Evolutionary conservation across 2,888 invertebrate genomes (phyloP).

Genomic region (Julus scandinavius): DNA sequence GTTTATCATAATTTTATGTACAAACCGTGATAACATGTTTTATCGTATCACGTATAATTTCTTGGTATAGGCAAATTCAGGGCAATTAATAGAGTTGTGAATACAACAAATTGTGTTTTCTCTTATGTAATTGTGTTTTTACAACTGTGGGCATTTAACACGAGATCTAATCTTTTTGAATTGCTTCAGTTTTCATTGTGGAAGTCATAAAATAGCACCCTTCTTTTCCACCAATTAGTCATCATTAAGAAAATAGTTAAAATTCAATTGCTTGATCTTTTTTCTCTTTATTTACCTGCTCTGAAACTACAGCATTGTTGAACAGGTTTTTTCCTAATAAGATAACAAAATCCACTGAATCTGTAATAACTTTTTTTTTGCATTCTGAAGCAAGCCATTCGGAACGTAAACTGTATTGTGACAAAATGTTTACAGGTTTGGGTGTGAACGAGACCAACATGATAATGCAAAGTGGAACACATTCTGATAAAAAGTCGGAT

Average conservation of each 20-base stretch:
- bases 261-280: not conserved
- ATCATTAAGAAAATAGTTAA: not conserved
- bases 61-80: too few relatives aligned
- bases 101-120: not conserved
- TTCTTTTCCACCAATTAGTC: not conserved
- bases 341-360: not conserved
- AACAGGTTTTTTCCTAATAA: not conserved
- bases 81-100: not conserved
- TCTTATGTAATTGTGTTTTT: not conserved
- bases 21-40: not conserved
- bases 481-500: not conserved
- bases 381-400: not conserved
- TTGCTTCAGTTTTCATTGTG: not conserved
- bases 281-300: too few relatives aligned
- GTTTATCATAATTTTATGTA: too few relatives aligned
- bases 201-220: not conserved
- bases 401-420: not conserved
- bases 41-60: too few relatives aligned
- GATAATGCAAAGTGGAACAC: not conserved
- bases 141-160: not conserved
- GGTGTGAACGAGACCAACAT: not conserved
- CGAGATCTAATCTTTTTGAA: not conserved
- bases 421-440: not conserved
- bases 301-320: not conserved
- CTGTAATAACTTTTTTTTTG: not conserved